Percentiles rank a stretch among this genome's conserved stretches.
Evolutionary conservation across 2,888 invertebrate genomes (phyloP).

Genomic region (Tetropium fuscum): DNA sequence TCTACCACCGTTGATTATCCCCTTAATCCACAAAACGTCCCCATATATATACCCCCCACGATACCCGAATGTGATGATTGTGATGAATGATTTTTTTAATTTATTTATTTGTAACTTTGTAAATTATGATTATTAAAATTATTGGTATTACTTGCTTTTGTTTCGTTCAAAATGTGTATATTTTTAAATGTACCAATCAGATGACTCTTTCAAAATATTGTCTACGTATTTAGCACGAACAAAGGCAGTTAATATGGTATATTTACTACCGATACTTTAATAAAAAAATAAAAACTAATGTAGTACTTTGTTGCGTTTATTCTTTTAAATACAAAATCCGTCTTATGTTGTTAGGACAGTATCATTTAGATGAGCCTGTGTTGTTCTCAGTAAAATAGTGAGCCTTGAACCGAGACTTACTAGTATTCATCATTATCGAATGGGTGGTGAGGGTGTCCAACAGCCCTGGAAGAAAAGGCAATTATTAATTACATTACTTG

Average conservation of each 20-base stretch:
- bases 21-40: slow-evolving; percentile 32
- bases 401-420: too few relatives aligned
- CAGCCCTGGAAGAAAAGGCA: slow-evolving; percentile 40
- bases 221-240: too few relatives aligned
- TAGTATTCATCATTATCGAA: slow-evolving; percentile 48
- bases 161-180: too few relatives aligned
- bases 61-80: slow-evolving; percentile 64
- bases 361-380: too few relatives aligned
- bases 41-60: slow-evolving; percentile 61
- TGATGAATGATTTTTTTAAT: slow-evolving; percentile 49
- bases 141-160: too few relatives aligned
- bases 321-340: neutral
- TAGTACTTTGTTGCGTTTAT: neutral
- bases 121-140: slow-evolving; percentile 23
- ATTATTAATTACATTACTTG: too few relatives aligned
- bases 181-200: too few relatives aligned
- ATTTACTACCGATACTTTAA: slow-evolving; percentile 18
- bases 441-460: slow-evolving; percentile 49
- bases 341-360: too few relatives aligned
- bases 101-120: slow-evolving; percentile 30
- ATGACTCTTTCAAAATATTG: too few relatives aligned
- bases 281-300: slow-evolving; percentile 19
- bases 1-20: slow-evolving; percentile 1
- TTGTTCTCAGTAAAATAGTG: too few relatives aligned
- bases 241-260: too few relatives aligned